Evolutionary conservation across 2,888 invertebrate genomes (phyloP), one percentile per base, ranked within the genome.

Genomic region (Thyatira batis): DNA sequence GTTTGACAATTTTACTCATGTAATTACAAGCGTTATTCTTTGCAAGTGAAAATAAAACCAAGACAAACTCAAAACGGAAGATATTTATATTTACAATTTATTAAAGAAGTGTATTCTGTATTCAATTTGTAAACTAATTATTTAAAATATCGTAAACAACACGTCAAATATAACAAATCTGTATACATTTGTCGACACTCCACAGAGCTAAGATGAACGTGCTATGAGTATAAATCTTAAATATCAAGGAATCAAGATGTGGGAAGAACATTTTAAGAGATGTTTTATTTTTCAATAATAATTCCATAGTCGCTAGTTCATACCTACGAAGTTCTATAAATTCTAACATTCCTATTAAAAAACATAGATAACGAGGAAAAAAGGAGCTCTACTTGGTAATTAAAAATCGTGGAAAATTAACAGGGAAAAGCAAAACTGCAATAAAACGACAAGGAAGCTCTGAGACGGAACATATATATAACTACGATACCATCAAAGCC

Each of bases 1-100:
- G 23, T 23, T 23, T 23, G 20, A 10, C 11, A 23, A 45, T 48
- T 20, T 17, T 48, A 17, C 6, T 17, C 10, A n/a, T 48, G 3
- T 13, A n/a, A 49, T 20, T 30, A 20, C 49, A 30, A 45, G 53
- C 39, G 52, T 49, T 57, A 44, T 48, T 60, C 45, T 50, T 27
- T n/a, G n/a, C 27, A 17, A 39, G 30, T 25, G 28, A 28, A 11
- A 23, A 52, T 21, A 55, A 60, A 53, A 69, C 70, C 61, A 52
- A 66, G 70, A 68, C 68, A 70, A 68, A 67, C 69, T 50, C 64
- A 58, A 53, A 46, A 10, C 9, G 17, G 27, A n/a, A n/a, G n/a
- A 46, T 48, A 27, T 27, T 48, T 27, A 13, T 13, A n/a, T 45
- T 21, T n/a, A n/a, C n/a, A 3, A 6, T 9, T 11, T 21, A 17